phyloP scores from a whole-genome alignment of 2,797 vertebrate genomes.

The Coreius guichenoti region DNA sequence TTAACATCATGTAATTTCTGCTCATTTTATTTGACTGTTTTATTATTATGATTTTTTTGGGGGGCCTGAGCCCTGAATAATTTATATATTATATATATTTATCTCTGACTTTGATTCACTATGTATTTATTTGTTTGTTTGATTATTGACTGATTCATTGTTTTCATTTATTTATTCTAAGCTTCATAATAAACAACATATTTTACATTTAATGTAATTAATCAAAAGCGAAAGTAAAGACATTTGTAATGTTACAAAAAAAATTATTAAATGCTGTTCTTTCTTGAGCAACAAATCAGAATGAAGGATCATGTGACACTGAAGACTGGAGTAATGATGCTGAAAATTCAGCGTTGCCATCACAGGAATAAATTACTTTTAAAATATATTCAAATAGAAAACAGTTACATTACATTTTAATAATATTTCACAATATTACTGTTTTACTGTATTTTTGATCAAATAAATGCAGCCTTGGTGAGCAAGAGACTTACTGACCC shows the following conservation, averaged over 20 bases:
- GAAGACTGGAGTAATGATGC: background rate
- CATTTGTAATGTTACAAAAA: background rate
- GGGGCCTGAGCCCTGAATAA: background rate
- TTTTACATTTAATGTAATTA: background rate
- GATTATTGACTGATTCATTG: background rate
- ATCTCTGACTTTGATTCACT: background rate
- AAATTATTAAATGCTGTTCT: background rate
- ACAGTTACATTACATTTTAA: background rate
- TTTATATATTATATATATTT: too few species aligned
- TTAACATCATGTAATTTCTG: background rate
- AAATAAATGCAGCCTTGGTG: background rate
- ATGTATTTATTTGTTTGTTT: background rate
- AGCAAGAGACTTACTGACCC: background rate
- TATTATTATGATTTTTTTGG: background rate
- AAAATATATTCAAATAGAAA: background rate
- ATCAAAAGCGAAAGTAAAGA: background rate
- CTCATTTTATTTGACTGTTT: background rate
- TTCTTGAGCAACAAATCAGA: background rate
- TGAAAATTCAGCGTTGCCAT: background rate
- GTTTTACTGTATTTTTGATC: background rate
- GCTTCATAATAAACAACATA: background rate
- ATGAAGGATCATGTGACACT: background rate
- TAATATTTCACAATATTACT: background rate
- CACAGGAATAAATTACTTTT: background rate
- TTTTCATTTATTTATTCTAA: background rate